Base-by-base conservation (phyloP, 2,113 vertebrate genomes). In the Poeciliopsis retropinna region DNA sequence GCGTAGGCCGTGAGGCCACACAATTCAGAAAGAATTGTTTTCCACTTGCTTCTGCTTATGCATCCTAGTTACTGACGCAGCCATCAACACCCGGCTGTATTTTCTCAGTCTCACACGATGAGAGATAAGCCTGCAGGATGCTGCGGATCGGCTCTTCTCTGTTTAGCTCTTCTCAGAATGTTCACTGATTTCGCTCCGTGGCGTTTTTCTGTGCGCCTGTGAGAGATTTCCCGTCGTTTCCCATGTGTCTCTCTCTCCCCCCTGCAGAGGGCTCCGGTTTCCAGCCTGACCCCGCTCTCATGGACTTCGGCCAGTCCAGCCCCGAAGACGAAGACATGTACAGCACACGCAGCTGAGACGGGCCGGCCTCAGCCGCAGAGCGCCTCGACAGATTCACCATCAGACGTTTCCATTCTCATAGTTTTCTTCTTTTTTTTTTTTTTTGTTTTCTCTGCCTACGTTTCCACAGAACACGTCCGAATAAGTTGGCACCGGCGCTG, bases 301-400 rank as follows among this genome's bases (percentile, higher is more conserved):
- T 93, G 93, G 96, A 98, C 85, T 95, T 96, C 0, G 96, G 97
- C 62, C 96, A 97, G 81, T 95, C 96, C 70, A 94, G 54, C 87
- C 95, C 96, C 0, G 97, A 97, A 86, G 97, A 97, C 72, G 88
- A 86, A 87, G 97, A 97, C 89, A 89, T 97, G 94, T 98, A 97
- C 93, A 97, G 95, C 88, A 97, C 95, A 54, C 95, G 96, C 89
- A 96, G 94, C 92, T 97, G 91, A 96, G 79, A 57, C 34, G 34
- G 34, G 34, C 34, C 34, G 10, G 34, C 34, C 34, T 7, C 32
- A 8, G 32, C 32, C 32, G 8, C 32, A 8, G 32, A 9, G 8
- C 32, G 8, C 34, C 34, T 37, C 34, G 9, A 37, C 34, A 11
- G 34, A 37, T 37, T 37, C 34, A 37, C 34, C 30, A 75, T 79